Evolutionary conservation across 1,140 invertebrate genomes (phyloP).

Genomic region (Bombus sylvicola): DNA sequence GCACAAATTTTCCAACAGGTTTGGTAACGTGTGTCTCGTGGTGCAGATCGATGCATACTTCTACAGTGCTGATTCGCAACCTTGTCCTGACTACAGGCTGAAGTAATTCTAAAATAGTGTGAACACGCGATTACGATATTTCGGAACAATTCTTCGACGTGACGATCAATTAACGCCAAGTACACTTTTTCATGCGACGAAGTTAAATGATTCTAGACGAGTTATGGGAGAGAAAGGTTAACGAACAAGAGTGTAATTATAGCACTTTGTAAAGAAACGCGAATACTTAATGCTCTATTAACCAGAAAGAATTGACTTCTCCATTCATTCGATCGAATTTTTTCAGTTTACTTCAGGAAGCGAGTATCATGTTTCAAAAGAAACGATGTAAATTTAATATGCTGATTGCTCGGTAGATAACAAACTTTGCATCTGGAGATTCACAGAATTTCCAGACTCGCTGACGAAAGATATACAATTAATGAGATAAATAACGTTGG

Average conservation of each 20-base stretch:
- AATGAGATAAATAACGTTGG: neutral
- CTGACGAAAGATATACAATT: neutral
- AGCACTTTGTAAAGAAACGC: neutral
- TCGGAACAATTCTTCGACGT: too few species aligned
- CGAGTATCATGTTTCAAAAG: neutral
- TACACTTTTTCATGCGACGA: too few species aligned
- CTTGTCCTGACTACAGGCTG: neutral
- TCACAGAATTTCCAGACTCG: neutral
- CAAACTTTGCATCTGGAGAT: too few species aligned
- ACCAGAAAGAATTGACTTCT: neutral
- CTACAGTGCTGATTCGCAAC: neutral
- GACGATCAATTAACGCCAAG: too few species aligned
- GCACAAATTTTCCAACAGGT: conserved; percentile 11
- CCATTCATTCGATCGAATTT: neutral
- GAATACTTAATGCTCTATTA: neutral
- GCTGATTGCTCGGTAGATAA: too few species aligned
- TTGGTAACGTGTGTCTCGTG: neutral
- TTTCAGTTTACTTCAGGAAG: neutral
- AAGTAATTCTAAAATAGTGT: neutral
- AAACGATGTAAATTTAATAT: neutral
- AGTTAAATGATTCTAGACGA: too few species aligned
- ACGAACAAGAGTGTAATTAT: neutral
- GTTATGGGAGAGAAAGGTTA: neutral
- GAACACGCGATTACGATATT: too few species aligned
- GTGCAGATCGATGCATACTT: neutral